Evolutionary conservation across 2,888 invertebrate genomes (phyloP), one percentile per base, ranked within the genome.

Genomic region (Blastobasis adustella): DNA sequence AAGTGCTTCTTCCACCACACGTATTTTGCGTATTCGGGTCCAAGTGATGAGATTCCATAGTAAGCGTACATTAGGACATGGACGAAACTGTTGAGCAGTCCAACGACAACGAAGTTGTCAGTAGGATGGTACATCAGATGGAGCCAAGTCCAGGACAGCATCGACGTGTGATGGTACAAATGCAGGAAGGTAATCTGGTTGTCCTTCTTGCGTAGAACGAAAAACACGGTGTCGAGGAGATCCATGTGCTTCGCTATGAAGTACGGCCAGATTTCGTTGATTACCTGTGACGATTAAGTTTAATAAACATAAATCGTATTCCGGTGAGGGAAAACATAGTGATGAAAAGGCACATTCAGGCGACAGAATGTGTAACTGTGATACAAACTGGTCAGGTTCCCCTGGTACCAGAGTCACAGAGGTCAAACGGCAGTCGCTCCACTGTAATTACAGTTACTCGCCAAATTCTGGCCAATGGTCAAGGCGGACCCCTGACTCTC

Each of bases 1-100:
- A 96, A 90, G 79, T 96, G 94, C 59, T 93, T 94, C 77, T 96
- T 96, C 96, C 95, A 96, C 95, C 95, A 96, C 1, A 95, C 80
- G 68, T 92, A 95, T 66, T 93, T 93, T 47, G 91, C 91, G 66
- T 92, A 93, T 7, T 90, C 73, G 0, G 95, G 94, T 5, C 96
- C 96, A 59, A 95, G 73, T 0, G 94, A 93, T 0, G 95, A 90
- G 57, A 95, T 77, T 45, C 94, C 90, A 69, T 96, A 96, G 66
- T 96, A 96, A 0, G 91, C 83, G 67, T 96, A 96, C 96, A 96
- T 96, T 51, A 95, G 73, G 5, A 95, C 90, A 71, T 96, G 96
- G 0, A 96, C 94, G 48, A 93, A 90, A 4, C 94, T 93, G 71
- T 96, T 95, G 48, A 95, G 77, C 58, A 93, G 79, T 0, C 94